Base-by-base conservation (phyloP, 2,888 invertebrate genomes). In the Plusia festucae region DNA sequence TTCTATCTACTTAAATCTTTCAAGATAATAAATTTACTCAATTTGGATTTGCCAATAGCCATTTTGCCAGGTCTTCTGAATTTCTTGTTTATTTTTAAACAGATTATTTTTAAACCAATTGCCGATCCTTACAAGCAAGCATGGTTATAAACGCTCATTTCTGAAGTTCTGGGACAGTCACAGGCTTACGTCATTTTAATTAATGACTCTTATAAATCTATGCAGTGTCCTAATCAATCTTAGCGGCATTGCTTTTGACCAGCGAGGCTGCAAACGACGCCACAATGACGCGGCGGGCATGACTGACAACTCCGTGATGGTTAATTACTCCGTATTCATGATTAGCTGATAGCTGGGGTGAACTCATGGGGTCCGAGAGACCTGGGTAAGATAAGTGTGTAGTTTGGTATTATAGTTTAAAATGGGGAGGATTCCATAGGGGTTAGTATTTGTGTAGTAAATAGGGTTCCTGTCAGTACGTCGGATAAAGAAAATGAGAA, bases 231-330 rank as follows among this genome's bases (percentile, higher is more conserved):
- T 53, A 78, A 81, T 70, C 60, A 78, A 62, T 51, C 27, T 54
- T 53, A 53, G 20, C 53, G 58, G 22, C 53, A 54, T 70, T 64
- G 70, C 54, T 56, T 34, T 16, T 68, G 70, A 46, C 64, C 79
- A 79, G 70, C 63, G 82, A 79, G 62, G 49, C 82, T 49, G 66
- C 66, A 79, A 81, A 79, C 73, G 82, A 79, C 53, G 52, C n/a
- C 51, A 46, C 72, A 53, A 27, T 79, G 79, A 79, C 82, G 72
- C 59, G 78, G 30, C 32, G 24, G 11, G 40, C 8, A 46, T 76
- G 58, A 65, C 32, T 4, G 40, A 20, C 32, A 20, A 22, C 18
- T 44, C 49, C 44, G 24, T 40, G 40, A n/a, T 40, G 54, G 66
- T 49, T 72, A 61, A 73, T 76, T 71, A 71, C 65, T 59, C 56